Evolutionary conservation across 2,888 invertebrate genomes (phyloP).

Genomic region (Matsumyia berberina): DNA sequence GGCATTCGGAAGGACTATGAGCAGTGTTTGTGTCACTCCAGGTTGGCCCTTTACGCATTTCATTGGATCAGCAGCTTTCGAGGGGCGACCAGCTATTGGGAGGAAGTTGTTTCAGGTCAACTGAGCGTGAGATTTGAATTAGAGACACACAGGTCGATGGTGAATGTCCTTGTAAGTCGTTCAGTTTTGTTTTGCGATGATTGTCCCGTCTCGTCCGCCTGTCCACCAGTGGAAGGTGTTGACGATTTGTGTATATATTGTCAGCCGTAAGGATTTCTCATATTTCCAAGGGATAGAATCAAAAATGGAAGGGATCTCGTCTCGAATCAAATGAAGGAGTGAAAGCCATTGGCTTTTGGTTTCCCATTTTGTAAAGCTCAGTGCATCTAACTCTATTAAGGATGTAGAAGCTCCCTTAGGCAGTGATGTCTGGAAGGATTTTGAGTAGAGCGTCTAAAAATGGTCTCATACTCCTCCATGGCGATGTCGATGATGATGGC

Average conservation of each 20-base stretch:
- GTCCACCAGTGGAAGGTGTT: constrained; percentile 19
- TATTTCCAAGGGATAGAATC: background rate
- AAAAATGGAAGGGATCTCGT: background rate
- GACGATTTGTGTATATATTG: constrained; percentile 3
- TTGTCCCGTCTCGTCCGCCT: background rate
- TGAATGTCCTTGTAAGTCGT: constrained; percentile 46
- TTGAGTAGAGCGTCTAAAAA: background rate
- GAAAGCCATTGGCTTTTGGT: constrained; percentile 21
- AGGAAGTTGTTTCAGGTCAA: constrained; percentile 74
- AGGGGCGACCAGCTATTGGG: constrained; percentile 26
- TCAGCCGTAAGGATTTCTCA: background rate
- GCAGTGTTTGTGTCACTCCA: constrained; percentile 4
- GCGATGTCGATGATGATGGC: too few species aligned
- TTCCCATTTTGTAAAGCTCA: background rate
- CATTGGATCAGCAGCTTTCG: constrained; percentile 53
- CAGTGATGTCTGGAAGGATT: too few species aligned
- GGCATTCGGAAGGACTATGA: background rate
- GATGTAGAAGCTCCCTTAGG: background rate
- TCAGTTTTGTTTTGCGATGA: constrained; percentile 29
- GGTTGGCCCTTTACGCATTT: background rate
- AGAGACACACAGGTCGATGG: constrained; percentile 48
- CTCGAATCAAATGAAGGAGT: background rate
- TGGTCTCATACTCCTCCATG: background rate
- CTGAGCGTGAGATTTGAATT: constrained; percentile 76
- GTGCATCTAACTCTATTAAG: constrained; percentile 1